phyloP scores from a whole-genome alignment of 2,113 vertebrate species.

The Pogona vitticeps region DNA sequence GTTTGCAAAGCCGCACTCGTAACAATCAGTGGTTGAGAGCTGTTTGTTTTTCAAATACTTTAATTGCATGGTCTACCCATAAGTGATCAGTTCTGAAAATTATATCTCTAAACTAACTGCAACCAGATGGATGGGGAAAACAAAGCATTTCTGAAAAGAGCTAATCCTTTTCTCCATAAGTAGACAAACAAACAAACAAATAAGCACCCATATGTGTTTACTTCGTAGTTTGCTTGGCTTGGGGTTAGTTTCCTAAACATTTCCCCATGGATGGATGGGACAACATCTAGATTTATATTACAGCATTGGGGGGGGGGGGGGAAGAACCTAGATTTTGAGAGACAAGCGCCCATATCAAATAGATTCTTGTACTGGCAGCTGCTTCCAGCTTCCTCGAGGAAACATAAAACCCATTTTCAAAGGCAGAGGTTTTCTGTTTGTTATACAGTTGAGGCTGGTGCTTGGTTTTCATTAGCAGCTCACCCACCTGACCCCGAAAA shows the following conservation, averaged over 20 bases:
- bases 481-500: constrained; percentile 29
- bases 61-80: constrained; percentile 83
- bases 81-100: constrained; percentile 79
- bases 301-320: constrained; percentile 48
- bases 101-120: constrained; percentile 78
- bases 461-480: constrained; percentile 58
- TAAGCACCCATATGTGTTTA: constrained; percentile 37
- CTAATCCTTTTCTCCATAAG: constrained; percentile 36
- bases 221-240: constrained; percentile 71
- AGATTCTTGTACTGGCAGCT: constrained; percentile 46
- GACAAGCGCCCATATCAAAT: constrained; percentile 11
- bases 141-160: constrained; percentile 65
- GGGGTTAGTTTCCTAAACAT: constrained; percentile 77
- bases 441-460: constrained; percentile 16
- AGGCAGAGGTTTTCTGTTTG: constrained; percentile 43
- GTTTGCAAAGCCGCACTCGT: constrained; percentile 69
- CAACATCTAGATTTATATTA: constrained; percentile 57
- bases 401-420: constrained; percentile 60
- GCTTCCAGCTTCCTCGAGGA: constrained; percentile 56
- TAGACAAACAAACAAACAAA: background rate
- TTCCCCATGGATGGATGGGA: constrained; percentile 68
- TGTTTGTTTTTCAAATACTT: constrained; percentile 85
- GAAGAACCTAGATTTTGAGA: constrained; percentile 50
- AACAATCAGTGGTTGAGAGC: constrained; percentile 73
- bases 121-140: constrained; percentile 78